A percentile compares a stretch with the other conserved stretches of the same genome.
Evolutionary conservation across 2,797 vertebrate species (phyloP).

Genomic region (Rhabdophis nuchalis): DNA sequence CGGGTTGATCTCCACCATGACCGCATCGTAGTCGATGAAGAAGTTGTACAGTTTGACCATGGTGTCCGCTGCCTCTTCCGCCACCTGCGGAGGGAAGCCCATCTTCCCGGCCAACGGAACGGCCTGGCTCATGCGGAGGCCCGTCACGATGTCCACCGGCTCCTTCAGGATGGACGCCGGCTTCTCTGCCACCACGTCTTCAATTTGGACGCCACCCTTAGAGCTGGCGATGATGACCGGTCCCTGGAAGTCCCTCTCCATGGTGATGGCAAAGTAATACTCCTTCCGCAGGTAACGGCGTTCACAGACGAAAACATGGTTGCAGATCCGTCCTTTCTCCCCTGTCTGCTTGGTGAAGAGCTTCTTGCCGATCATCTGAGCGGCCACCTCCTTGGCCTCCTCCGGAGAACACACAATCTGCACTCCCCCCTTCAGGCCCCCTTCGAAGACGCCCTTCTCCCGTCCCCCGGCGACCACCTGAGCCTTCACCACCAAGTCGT

Average conservation of each 20-base stretch:
- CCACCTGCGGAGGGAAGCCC: conserved; percentile 85
- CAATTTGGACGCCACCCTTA: conserved; percentile 95
- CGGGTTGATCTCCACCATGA: conserved; percentile 96
- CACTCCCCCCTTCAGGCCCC: conserved; percentile 93
- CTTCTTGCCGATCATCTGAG: conserved; percentile 94
- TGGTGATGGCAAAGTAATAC: conserved; percentile 97
- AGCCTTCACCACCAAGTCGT: conserved; percentile 97
- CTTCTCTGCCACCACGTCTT: conserved; percentile 91
- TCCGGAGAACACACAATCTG: conserved; percentile 96
- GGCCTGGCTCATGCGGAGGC: conserved; percentile 90
- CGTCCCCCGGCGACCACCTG: conserved; percentile 94
- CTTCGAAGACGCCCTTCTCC: conserved; percentile 94
- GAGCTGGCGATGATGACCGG: conserved; percentile 94
- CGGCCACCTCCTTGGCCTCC: conserved; percentile 88
- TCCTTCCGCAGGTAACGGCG: conserved; percentile 92
- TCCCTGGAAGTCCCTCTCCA: conserved; percentile 90
- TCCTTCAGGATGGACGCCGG: conserved; percentile 95
- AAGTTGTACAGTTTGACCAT: conserved; percentile 94
- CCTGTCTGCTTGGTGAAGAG: conserved; percentile 96
- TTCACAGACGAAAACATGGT: conserved; percentile 95
- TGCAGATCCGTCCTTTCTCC: conserved; percentile 91
- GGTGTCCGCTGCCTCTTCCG: conserved; percentile 87
- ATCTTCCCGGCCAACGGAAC: conserved; percentile 88
- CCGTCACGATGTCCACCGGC: conserved; percentile 89
- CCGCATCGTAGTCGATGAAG: conserved; percentile 93